Conservation (phyloP, 2,797 vertebrate species). For the Scomberomorus guttatus region DNA sequence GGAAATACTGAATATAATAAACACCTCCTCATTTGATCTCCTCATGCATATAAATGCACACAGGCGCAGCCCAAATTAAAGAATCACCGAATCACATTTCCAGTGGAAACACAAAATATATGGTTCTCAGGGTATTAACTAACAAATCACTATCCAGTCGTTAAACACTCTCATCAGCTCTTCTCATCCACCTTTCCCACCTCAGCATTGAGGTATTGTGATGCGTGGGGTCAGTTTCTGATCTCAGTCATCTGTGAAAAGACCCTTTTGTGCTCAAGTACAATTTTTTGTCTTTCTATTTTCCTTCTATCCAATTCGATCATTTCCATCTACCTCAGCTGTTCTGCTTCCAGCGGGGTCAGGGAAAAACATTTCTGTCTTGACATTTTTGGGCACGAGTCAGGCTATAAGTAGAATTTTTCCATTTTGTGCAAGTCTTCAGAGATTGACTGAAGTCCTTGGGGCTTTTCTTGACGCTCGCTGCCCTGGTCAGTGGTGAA, state of each 20-base stretch:
- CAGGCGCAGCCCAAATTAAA: not conserved
- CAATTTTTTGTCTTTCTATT: slow-evolving; percentile 13
- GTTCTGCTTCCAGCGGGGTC: slow-evolving; percentile 41
- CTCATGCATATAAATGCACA: not conserved
- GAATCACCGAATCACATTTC: slow-evolving; percentile 1
- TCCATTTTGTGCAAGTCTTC: slow-evolving; percentile 66
- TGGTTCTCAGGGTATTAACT: not conserved
- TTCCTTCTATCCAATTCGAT: slow-evolving; percentile 20
- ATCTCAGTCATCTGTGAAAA: slow-evolving; percentile 21
- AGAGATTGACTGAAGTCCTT: slow-evolving; percentile 66
- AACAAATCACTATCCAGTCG: not conserved
- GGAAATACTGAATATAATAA: not conserved
- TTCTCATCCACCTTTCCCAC: slow-evolving; percentile 4
- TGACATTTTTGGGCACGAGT: slow-evolving; percentile 66
- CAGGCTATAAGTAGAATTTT: slow-evolving; percentile 68
- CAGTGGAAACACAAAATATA: not conserved
- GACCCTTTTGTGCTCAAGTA: slow-evolving; percentile 13
- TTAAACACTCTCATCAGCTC: slow-evolving; percentile 8
- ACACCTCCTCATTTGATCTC: not conserved
- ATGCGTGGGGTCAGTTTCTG: not conserved
- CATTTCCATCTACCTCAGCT: slow-evolving; percentile 41
- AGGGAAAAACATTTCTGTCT: slow-evolving; percentile 57
- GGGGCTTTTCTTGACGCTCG: slow-evolving; percentile 56
- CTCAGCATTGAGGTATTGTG: not conserved
- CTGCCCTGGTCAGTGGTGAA: slow-evolving; percentile 61